These are phyloP conservation scores for Megalonaias nervosa DNA, from an alignment of 1,140 invertebrate genomes.

Conservation along the genomic window DNA sequence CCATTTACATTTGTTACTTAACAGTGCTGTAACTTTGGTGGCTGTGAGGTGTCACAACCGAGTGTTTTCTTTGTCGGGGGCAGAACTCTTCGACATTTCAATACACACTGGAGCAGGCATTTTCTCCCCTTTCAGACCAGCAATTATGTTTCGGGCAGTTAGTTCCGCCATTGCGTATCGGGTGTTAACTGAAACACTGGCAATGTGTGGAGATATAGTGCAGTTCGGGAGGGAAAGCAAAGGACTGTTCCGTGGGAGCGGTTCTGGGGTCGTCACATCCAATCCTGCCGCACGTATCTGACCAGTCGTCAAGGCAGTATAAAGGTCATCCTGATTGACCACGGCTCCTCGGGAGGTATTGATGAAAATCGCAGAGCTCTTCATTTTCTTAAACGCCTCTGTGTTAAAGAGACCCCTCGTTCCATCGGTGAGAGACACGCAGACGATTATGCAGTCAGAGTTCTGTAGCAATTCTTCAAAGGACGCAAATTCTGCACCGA, in stretches of 20 bases:
- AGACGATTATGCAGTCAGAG: constrained; percentile 68
- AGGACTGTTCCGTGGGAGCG: constrained; percentile 85
- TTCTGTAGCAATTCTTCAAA: constrained; percentile 67
- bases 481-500: constrained; percentile 79
- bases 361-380: constrained; percentile 64
- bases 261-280: constrained; percentile 95
- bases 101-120: constrained; percentile 74
- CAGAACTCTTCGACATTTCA: no score
- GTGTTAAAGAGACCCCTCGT: constrained; percentile 66
- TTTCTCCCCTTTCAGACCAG: constrained; percentile 80
- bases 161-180: constrained; percentile 87
- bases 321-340: constrained; percentile 67
- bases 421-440: constrained; percentile 59
- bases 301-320: constrained; percentile 63
- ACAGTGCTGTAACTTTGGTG: no score
- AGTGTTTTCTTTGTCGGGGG: no score
- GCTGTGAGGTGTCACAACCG: no score
- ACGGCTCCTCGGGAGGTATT: constrained; percentile 68
- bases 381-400: constrained; percentile 66
- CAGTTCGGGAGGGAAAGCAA: constrained; percentile 87
- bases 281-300: constrained; percentile 89
- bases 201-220: constrained; percentile 93
- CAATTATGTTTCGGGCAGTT: constrained; percentile 88
- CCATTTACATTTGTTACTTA: no score
- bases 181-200: constrained; percentile 87